Percentiles rank a stretch among this genome's conserved stretches.
Evolutionary conservation across 1,140 invertebrate genomes (phyloP).

Genomic region (Lethrus apterus): DNA sequence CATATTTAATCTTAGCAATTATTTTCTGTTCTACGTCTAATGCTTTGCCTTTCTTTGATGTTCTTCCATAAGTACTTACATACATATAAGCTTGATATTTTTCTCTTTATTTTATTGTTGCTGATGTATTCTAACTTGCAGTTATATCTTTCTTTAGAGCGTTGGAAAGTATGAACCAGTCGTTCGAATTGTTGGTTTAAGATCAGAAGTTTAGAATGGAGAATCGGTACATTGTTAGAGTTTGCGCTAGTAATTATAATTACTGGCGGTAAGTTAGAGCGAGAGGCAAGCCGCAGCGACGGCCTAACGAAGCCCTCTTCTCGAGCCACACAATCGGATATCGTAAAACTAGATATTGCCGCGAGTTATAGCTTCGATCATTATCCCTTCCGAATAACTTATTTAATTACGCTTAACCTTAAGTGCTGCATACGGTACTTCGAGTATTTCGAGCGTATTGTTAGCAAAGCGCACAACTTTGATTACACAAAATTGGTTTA

Average conservation of each 20-base stretch:
- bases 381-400: conserved; percentile 1
- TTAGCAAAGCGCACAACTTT: no score
- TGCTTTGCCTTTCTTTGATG: no score
- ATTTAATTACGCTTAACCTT: conserved; percentile 5
- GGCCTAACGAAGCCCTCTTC: not conserved
- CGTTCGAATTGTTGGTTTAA: conserved; percentile 10
- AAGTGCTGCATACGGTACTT: not conserved
- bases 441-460: no score
- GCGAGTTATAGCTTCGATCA: conserved; percentile 6
- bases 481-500: no score
- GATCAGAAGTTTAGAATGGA: conserved; percentile 8
- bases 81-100: no score
- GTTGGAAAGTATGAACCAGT: conserved; percentile 1
- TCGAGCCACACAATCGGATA: conserved; percentile 2
- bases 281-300: not conserved
- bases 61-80: no score
- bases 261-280: conserved; percentile 5
- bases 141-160: no score
- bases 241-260: conserved; percentile 13
- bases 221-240: conserved; percentile 12
- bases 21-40: no score
- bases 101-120: no score
- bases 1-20: no score
- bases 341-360: conserved; percentile 8
- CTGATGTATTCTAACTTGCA: no score